Evolutionary conservation across 1,140 invertebrate species (phyloP).

Genomic region (Caenorhabditis inopinata): DNA sequence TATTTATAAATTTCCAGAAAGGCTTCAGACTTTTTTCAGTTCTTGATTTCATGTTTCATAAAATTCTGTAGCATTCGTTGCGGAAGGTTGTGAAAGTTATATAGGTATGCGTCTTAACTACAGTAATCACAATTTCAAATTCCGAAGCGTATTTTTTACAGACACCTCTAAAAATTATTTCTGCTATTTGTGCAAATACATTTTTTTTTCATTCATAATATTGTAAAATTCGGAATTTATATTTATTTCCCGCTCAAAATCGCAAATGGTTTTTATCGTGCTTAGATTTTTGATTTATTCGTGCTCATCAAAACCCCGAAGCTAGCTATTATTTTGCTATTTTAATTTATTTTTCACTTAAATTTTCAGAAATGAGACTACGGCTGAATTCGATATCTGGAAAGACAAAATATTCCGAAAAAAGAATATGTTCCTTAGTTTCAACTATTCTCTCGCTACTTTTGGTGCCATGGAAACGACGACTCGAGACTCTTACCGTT

Average conservation of each 20-base stretch:
- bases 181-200: too few species aligned
- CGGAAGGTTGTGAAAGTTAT: background rate
- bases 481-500: constrained; percentile 46
- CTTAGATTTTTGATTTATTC: background rate
- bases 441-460: background rate
- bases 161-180: too few species aligned
- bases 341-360: background rate
- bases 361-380: constrained; percentile 21
- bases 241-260: too few species aligned
- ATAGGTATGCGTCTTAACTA: background rate
- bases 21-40: too few species aligned
- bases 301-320: background rate
- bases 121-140: background rate
- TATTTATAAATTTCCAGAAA: too few species aligned
- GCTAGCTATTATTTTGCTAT: background rate
- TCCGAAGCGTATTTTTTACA: too few species aligned
- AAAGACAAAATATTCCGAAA: background rate
- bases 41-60: too few species aligned
- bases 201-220: too few species aligned
- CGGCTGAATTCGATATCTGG: constrained; percentile 22
- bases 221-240: too few species aligned
- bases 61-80: background rate
- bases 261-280: too few species aligned
- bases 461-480: constrained; percentile 24
- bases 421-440: background rate